Evolutionary conservation across 2,113 vertebrate species (phyloP), one percentile per base, ranked within the genome.

Genomic region (Catharus minimus): DNA sequence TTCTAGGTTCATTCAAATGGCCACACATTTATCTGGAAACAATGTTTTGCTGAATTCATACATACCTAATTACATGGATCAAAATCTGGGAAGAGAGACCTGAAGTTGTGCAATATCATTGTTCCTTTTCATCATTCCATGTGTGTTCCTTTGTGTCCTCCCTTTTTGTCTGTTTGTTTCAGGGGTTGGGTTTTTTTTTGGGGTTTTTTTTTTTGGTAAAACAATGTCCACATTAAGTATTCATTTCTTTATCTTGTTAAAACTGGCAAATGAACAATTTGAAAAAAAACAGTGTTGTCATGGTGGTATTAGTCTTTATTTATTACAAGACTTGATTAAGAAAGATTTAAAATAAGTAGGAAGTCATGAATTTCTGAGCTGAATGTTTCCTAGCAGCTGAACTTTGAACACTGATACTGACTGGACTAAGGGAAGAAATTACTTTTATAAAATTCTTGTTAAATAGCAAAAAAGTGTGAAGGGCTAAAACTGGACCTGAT

Each of bases 21-120:
- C 94, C 94, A 86, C 61, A 28, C 46, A 28, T 57, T 89, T 86
- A 93, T 60, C 91, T 82, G 94, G 95, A 89, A 81, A 78, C 92
- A 93, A 9, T 49, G 67, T 95, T 86, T 92, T 96, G 36, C 84
- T 96, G 94, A 96, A 96, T 95, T 96, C 91, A 89, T 93, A 88
- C 92, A 32, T 69, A 93, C 77, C 86, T 92, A 93, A 82, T 96
- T 94, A 95, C 93, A 96, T 76, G 95, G 97, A 97, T 94, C 90
- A 96, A 93, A 79, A 95, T 92, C 93, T 90, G 94, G 79, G 92
- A 95, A 79, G 94, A 96, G 95, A 97, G 73, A 96, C 49, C 89
- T 95, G 90, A 97, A 96, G 92, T 97, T 97, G 97, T 98, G 97
- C 97, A 97, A 96, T 98, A 97, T 97, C 97, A 66, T 74, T 94